Conservation (phyloP, 1,140 invertebrate genomes). For the Planococcus citri region DNA sequence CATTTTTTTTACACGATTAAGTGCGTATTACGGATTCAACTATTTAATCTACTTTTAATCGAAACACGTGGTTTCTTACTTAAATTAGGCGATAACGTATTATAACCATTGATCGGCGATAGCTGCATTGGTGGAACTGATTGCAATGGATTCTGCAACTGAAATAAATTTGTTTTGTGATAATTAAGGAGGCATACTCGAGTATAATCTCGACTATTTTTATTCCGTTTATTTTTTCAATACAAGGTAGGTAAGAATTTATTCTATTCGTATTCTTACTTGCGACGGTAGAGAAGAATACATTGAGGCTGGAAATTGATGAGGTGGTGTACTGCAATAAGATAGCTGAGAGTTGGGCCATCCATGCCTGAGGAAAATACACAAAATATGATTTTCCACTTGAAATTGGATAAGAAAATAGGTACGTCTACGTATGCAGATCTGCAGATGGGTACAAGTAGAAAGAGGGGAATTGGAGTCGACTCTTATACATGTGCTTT, state of each 20-base stretch:
- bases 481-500: no score
- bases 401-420: no score
- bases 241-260: no score
- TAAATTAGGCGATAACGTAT: background rate
- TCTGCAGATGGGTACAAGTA: no score
- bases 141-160: background rate
- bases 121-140: slow-evolving; percentile 4
- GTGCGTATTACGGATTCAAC: no score
- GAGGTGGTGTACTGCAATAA: slow-evolving; percentile 24
- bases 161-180: background rate
- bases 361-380: background rate
- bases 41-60: no score
- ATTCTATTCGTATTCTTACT: slow-evolving; percentile 19
- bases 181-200: background rate
- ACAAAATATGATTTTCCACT: no score
- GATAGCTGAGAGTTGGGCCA: slow-evolving; percentile 19
- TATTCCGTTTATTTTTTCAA: no score
- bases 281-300: slow-evolving; percentile 27
- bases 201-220: background rate
- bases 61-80: background rate
- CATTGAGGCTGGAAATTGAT: slow-evolving; percentile 22
- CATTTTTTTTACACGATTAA: no score
- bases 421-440: no score
- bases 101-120: slow-evolving; percentile 1
- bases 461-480: no score